phyloP scores from a whole-genome alignment of 2,797 vertebrate genomes.

The Falco rusticolus region DNA sequence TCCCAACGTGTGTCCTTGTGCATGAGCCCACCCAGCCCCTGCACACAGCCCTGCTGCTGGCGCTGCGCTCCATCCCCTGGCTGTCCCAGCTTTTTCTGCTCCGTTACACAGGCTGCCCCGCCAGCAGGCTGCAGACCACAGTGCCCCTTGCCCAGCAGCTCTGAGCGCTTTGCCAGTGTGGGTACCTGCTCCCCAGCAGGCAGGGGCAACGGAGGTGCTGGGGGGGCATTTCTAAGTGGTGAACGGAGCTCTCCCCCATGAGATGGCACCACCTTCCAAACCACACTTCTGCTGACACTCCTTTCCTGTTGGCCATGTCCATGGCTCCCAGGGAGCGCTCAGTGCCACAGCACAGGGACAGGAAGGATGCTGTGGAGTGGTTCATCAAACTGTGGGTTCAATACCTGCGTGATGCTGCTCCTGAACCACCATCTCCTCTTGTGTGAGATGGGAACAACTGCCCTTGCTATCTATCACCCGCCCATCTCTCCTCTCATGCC shows the following conservation, averaged over 20 bases:
- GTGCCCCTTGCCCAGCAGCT: neutral
- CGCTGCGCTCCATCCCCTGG: accelerated
- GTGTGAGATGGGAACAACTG: neutral
- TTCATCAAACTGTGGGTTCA: neutral
- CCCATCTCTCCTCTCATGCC: neutral
- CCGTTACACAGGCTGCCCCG: neutral
- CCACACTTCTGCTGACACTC: neutral
- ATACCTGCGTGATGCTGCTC: neutral
- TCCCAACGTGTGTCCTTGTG: neutral
- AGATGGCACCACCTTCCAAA: neutral
- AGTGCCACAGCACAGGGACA: neutral
- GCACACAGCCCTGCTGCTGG: neutral
- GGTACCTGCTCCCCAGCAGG: neutral
- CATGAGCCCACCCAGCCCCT: neutral
- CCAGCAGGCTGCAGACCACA: accelerated
- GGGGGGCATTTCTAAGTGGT: neutral
- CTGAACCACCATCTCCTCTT: neutral
- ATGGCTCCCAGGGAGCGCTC: neutral
- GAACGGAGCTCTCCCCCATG: neutral
- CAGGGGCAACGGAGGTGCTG: neutral
- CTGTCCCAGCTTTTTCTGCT: neutral
- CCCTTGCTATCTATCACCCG: no score
- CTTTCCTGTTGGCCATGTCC: neutral
- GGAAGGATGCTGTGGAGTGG: neutral
- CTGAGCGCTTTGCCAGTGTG: neutral